Evolutionary conservation across 2,888 invertebrate species (phyloP).

Genomic region (Lasioglossum oenotherae): DNA sequence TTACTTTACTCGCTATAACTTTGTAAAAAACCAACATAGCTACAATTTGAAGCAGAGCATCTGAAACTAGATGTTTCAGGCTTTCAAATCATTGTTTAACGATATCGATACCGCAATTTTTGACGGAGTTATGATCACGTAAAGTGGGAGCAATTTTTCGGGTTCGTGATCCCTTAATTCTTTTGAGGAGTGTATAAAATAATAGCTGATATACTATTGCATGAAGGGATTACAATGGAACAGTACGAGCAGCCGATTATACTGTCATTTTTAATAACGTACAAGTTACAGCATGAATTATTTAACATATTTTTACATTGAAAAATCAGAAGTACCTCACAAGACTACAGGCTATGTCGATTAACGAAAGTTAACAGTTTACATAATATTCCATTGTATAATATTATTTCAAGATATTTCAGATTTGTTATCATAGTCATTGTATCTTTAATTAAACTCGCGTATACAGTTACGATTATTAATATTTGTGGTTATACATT

Average conservation of each 20-base stretch:
- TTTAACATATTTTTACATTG: constrained; percentile 56
- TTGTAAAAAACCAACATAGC: too few relatives aligned
- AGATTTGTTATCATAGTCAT: constrained; percentile 39
- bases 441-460: constrained; percentile 23
- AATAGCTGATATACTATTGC: not conserved
- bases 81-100: too few relatives aligned
- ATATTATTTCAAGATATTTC: constrained; percentile 33
- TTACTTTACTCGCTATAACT: too few relatives aligned
- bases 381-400: constrained; percentile 14
- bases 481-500: constrained; percentile 48
- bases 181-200: not conserved
- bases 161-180: too few relatives aligned
- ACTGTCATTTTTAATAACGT: constrained; percentile 51
- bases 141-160: too few relatives aligned
- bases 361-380: constrained; percentile 34
- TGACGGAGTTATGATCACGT: too few relatives aligned
- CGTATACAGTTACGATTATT: constrained; percentile 37
- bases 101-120: too few relatives aligned
- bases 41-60: too few relatives aligned
- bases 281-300: constrained; percentile 52
- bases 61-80: too few relatives aligned
- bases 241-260: constrained; percentile 41
- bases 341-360: constrained; percentile 30
- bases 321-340: constrained; percentile 33
- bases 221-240: constrained; percentile 36